Base-by-base conservation (phyloP, 2,888 invertebrate species). In the Spilarctia lutea region DNA sequence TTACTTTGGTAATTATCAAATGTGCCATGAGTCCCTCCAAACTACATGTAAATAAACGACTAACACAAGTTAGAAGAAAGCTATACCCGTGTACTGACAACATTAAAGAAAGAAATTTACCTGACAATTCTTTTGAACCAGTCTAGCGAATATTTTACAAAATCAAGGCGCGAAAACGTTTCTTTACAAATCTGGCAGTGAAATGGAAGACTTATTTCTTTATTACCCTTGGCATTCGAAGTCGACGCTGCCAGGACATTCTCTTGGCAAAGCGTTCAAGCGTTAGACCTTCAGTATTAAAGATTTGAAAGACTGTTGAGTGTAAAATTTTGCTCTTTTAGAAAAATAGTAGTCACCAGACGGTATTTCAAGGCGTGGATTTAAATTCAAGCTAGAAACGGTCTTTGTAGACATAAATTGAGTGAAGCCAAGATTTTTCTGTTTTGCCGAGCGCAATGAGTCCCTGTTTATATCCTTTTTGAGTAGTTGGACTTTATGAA, bases 141-240 rank as follows among this genome's bases (percentile, higher is more conserved):
- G 42, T 70, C 35, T 45, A n/a, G 24, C 8, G 30, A 63, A 69
- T 39, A 65, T 65, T 74, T 74, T 48, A 65, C 33, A 52, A 65
- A 48, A 68, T 68, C 66, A 68, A 68, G 69, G 48, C 72, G 66
- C 71, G n/a, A 66, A 65, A 82, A 75, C 48, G 70, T 33, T 45
- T 65, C 73, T 75, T 72, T 68, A 70, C 70, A 83, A 79, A 80
- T 74, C 66, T 65, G 74, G 77, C 80, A 85, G 80, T 76, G 73
- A 79, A 81, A 83, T 75, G 80, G 77, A 82, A 80, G 77, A 82
- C 71, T 83, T 83, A 83, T 81, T 82, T 83, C 76, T 83, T 81
- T 82, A 83, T 81, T 85, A 73, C 72, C 71, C 73, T 70, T 75
- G 75, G 73, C 76, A 73, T 79, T 82, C 76, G 78, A 65, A 72